These are phyloP conservation scores for Lottia scabra DNA, from an alignment of 2,888 invertebrate genomes.

Conservation along the genomic window DNA sequence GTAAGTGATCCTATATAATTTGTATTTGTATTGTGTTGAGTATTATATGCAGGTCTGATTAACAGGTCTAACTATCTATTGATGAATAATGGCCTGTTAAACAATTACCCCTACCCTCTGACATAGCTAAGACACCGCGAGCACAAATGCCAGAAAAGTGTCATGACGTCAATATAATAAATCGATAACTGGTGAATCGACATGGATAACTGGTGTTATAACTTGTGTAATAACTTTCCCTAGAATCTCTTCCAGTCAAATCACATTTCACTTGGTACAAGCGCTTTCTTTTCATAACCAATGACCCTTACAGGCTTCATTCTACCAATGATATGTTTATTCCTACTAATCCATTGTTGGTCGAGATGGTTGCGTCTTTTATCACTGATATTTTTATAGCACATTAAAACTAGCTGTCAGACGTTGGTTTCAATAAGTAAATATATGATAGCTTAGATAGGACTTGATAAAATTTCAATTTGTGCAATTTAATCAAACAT, in stretches of 20 bases:
- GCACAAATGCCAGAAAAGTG: slow-evolving; percentile 7
- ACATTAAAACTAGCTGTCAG: too few relatives aligned
- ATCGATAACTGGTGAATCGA: slow-evolving; percentile 18
- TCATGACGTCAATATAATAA: slow-evolving; percentile 29
- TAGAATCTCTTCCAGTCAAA: not conserved
- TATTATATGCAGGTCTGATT: slow-evolving; percentile 1
- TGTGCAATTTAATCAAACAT: too few relatives aligned
- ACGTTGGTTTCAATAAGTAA: too few relatives aligned
- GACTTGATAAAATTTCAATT: too few relatives aligned
- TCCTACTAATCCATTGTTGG: not conserved
- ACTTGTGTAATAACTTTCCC: slow-evolving; percentile 5
- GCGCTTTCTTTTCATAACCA: slow-evolving; percentile 2
- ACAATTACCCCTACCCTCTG: slow-evolving; percentile 6
- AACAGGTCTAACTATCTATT: slow-evolving; percentile 5
- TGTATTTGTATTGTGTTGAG: not conserved
- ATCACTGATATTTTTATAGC: not conserved
- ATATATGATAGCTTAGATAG: too few relatives aligned
- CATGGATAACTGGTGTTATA: slow-evolving; percentile 7
- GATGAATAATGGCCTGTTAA: slow-evolving; percentile 1
- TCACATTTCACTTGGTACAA: not conserved
- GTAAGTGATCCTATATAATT: not conserved
- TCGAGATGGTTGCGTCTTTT: not conserved
- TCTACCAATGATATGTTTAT: not conserved
- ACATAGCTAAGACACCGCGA: slow-evolving; percentile 7
- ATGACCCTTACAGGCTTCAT: slow-evolving; percentile 3